Base-by-base conservation (phyloP, 1,140 invertebrate genomes). In the Prorops nasuta region DNA sequence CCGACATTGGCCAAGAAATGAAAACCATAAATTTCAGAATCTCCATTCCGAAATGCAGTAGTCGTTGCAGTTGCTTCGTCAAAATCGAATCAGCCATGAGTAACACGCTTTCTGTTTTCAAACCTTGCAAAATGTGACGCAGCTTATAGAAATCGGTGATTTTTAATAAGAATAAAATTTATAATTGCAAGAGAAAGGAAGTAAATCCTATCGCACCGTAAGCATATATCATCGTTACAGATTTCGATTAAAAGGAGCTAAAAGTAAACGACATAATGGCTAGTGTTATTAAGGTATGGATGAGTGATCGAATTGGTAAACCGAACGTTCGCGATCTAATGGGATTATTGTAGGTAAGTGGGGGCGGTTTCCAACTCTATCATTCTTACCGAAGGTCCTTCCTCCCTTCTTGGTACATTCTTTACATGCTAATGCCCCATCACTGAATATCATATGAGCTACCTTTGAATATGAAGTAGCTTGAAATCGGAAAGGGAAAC, bases 1-100 rank as follows among this genome's bases (percentile, higher is more conserved):
- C 53, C 60, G 46, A 49, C 39, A 16, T 35, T 14, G 40, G 28
- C 49, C 56, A 59, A 63, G 60, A 63, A 63, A 63, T 56, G 10
- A 60, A 64, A 63, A 56, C 57, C 61, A 64, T 64, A 63, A 64
- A 64, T 64, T 60, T 32, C 9, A 24, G 39, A 49, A 53, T 56
- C 54, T 54, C 39, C 44, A 47, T 56, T 53, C 50, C 28, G 35
- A 28, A 14, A n/a, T 19, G 34, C 35, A 35, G 17, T 51, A n/a
- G n/a, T 28, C 37, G 22, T 36, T 24, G 24, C 17, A 36, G 35
- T 34, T 12, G 44, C 58, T 49, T 39, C 54, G 57, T 62, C 50
- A 61, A 61, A 62, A 57, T 61, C 58, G 41, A 53, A 51, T 57
- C 49, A 51, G 36, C 20, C 18, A 20, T 15, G 18, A 15, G 10